Conservation (phyloP, 2,888 invertebrate species). For the Orthonevra nobilis region DNA sequence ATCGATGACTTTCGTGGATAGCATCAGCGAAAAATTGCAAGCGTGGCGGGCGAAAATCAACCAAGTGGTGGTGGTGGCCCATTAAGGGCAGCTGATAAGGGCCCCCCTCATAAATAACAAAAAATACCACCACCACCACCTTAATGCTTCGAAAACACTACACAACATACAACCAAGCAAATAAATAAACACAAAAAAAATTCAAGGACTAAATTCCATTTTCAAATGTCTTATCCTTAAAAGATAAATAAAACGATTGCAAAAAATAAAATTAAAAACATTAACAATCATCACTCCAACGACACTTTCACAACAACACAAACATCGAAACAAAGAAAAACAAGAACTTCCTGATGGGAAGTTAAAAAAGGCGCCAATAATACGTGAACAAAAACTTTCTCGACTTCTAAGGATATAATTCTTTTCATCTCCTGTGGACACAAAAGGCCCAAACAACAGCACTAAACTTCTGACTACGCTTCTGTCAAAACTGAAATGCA, state of each 20-base stretch:
- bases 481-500: constrained; percentile 83
- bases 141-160: constrained; percentile 28
- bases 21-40: constrained; percentile 81
- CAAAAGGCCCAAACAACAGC: constrained; percentile 10
- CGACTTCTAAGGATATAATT: neutral
- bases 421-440: neutral
- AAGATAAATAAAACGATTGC: too few relatives aligned
- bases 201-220: constrained; percentile 29
- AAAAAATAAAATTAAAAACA: too few relatives aligned
- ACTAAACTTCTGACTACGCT: constrained; percentile 31
- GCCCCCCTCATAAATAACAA: constrained; percentile 78
- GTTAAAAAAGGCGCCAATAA: neutral
- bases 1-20: constrained; percentile 70
- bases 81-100: constrained; percentile 76
- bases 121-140: constrained; percentile 70
- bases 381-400: neutral
- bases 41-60: constrained; percentile 81
- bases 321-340: neutral
- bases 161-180: constrained; percentile 16
- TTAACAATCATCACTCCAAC: constrained; percentile 9
- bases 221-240: constrained; percentile 20
- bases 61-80: constrained; percentile 73
- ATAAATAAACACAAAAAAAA: constrained; percentile 31
- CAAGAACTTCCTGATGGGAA: neutral
- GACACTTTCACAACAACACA: constrained; percentile 1